phyloP scores from a whole-genome alignment of 2,888 invertebrate species.

The Philereme transversata region DNA sequence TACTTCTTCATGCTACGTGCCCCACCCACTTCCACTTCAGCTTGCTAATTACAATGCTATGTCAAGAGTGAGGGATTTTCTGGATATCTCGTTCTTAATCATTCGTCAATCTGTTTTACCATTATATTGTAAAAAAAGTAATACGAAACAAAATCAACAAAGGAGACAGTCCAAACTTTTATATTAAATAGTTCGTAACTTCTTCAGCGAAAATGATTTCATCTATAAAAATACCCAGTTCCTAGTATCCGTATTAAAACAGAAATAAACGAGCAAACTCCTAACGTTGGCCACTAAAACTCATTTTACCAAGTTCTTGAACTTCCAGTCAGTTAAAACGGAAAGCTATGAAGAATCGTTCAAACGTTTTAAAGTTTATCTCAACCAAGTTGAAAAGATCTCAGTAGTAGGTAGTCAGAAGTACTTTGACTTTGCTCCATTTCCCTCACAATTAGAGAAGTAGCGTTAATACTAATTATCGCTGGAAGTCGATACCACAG shows the following conservation, averaged over 20 bases:
- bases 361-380: conserved; percentile 26
- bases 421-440: conserved; percentile 31
- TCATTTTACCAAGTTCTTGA: conserved; percentile 11
- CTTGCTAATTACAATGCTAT: too few relatives aligned
- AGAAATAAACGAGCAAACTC: not conserved
- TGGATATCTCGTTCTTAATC: too few relatives aligned
- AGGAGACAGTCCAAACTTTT: too few relatives aligned
- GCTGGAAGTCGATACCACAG: conserved; percentile 30
- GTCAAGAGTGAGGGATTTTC: too few relatives aligned
- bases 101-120: too few relatives aligned
- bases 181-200: too few relatives aligned
- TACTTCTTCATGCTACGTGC: too few relatives aligned
- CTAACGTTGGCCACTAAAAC: conserved; percentile 3
- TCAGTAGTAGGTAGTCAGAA: conserved; percentile 8
- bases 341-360: conserved; percentile 13
- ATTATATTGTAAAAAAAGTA: too few relatives aligned
- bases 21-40: too few relatives aligned
- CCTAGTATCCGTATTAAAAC: not conserved
- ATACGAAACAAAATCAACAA: too few relatives aligned
- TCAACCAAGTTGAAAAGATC: conserved; percentile 4
- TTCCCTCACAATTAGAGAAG: conserved; percentile 39
- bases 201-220: too few relatives aligned
- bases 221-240: too few relatives aligned
- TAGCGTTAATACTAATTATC: conserved; percentile 40
- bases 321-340: conserved; percentile 7